Evolutionary conservation across 2,113 vertebrate species (phyloP).

Genomic region (Lagopus leucura): DNA sequence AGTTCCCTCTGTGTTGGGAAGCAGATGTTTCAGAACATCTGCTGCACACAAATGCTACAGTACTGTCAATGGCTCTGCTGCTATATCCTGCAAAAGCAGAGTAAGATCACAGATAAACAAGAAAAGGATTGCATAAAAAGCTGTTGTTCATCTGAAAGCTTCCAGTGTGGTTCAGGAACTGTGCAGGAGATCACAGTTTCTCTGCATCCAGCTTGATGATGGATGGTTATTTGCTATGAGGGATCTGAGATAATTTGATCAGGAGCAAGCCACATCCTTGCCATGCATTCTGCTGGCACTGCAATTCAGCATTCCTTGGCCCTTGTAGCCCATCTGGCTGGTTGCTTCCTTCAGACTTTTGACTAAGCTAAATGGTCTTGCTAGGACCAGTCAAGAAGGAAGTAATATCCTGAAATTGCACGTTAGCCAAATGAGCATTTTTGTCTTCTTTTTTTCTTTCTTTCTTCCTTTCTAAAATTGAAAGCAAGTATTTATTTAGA

Average conservation of each 20-base stretch:
- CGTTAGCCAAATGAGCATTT: background rate
- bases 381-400: background rate
- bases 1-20: background rate
- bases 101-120: background rate
- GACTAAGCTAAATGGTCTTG: background rate
- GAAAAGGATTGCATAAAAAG: background rate
- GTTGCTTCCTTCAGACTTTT: background rate
- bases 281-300: rapidly evolving
- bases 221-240: rapidly evolving
- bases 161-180: background rate
- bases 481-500: background rate
- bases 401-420: background rate
- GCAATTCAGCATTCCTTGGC: rapidly evolving
- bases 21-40: background rate
- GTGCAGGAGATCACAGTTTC: background rate
- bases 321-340: background rate
- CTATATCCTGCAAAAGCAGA: background rate
- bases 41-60: background rate
- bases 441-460: background rate
- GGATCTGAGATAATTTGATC: background rate
- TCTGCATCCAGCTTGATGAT: background rate
- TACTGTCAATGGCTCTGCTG: background rate
- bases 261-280: background rate
- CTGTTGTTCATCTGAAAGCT: background rate
- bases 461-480: rapidly evolving